Conservation (phyloP, 2,888 invertebrate species). For the Theodoxus fluviatilis region DNA sequence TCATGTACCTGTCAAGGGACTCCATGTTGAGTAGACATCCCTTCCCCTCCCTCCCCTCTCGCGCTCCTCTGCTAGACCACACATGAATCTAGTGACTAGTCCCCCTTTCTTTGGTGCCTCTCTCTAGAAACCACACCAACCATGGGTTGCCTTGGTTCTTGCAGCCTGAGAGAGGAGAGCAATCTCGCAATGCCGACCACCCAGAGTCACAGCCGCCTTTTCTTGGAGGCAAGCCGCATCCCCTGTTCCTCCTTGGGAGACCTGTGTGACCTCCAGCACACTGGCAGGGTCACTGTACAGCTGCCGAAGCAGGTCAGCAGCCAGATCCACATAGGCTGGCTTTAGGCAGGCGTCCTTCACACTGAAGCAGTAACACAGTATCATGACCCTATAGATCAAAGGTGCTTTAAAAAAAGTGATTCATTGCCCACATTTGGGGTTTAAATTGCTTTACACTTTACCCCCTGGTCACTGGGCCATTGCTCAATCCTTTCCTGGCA, state of each 20-base stretch:
- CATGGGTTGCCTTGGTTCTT: conserved; percentile 46
- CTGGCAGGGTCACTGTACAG: conserved; percentile 41
- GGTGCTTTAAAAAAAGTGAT: too few species aligned
- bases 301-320: conserved; percentile 46
- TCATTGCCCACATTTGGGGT: too few species aligned
- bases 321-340: conserved; percentile 43
- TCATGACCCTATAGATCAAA: too few species aligned
- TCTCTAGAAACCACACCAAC: conserved; percentile 36
- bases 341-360: conserved; percentile 39
- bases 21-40: too few species aligned
- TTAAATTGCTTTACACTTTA: too few species aligned
- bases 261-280: conserved; percentile 48
- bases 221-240: conserved; percentile 44
- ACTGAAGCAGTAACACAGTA: conserved; percentile 37
- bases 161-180: conserved; percentile 38
- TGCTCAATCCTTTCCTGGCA: too few species aligned
- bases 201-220: conserved; percentile 54
- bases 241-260: conserved; percentile 27
- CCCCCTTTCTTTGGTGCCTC: too few species aligned
- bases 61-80: too few species aligned
- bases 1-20: too few species aligned
- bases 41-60: too few species aligned
- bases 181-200: conserved; percentile 48
- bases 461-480: too few species aligned
- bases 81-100: too few species aligned